phyloP scores from a whole-genome alignment of 2,888 invertebrate species.

The Protophormia terraenovae region DNA sequence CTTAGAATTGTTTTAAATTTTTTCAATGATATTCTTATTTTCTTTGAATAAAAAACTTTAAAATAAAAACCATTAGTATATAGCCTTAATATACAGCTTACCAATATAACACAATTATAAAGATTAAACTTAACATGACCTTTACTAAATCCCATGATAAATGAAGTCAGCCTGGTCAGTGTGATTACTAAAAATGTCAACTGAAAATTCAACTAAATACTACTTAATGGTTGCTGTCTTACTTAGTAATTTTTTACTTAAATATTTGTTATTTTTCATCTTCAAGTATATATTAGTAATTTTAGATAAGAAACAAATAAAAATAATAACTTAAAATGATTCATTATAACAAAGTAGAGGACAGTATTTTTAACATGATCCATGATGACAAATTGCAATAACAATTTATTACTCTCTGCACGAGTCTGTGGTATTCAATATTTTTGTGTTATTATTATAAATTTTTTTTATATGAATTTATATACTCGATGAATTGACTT shows the following conservation, averaged over 20 bases:
- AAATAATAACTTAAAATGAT: conserved; percentile 12
- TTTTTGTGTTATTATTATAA: background rate
- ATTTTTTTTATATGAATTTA: conserved; percentile 1
- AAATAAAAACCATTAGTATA: too few relatives aligned
- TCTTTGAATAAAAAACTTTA: too few relatives aligned
- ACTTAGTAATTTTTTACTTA: background rate
- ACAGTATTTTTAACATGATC: conserved; percentile 43
- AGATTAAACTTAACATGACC: background rate
- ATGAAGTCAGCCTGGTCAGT: conserved; percentile 36
- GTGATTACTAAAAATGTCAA: background rate
- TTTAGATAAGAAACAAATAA: background rate
- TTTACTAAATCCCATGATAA: background rate
- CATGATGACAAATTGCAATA: conserved; percentile 54
- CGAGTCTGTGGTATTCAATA: background rate
- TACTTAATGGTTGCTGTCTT: background rate
- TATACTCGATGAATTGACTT: background rate
- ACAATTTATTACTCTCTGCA: conserved; percentile 14
- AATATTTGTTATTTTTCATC: background rate
- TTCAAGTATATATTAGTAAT: background rate
- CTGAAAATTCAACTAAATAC: background rate
- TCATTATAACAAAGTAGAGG: conserved; percentile 29
- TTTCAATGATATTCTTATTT: too few relatives aligned
- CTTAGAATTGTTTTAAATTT: too few relatives aligned
- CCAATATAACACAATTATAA: too few relatives aligned
- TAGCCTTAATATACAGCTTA: too few relatives aligned